These are phyloP conservation scores for Drosophila testacea DNA, from an alignment of 2,888 invertebrate genomes.

Conservation along the genomic window DNA sequence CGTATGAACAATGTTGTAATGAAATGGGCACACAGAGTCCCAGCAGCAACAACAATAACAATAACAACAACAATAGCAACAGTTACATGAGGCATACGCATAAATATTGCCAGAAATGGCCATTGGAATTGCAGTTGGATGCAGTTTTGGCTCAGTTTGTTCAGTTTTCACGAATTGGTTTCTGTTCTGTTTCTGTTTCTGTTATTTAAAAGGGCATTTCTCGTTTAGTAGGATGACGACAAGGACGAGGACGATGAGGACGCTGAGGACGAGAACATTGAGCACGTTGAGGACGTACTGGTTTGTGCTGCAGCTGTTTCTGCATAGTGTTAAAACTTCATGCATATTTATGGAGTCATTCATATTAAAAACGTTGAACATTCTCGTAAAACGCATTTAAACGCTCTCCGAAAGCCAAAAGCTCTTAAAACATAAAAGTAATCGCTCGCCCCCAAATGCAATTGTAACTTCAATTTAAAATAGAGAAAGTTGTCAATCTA, in stretches of 20 bases:
- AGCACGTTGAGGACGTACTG: conserved; percentile 15
- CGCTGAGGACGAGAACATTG: background rate
- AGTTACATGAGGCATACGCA: conserved; percentile 53
- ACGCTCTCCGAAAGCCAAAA: conserved; percentile 44
- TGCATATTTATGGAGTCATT: conserved; percentile 79
- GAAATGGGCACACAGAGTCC: conserved; percentile 65
- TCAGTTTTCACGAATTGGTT: conserved; percentile 59
- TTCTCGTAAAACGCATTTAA: conserved; percentile 72
- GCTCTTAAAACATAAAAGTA: conserved; percentile 59
- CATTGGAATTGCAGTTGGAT: conserved; percentile 58
- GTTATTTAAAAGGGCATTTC: conserved; percentile 78
- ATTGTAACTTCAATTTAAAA: conserved; percentile 42
- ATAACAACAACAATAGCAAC: conserved; percentile 18
- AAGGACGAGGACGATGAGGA: conserved; percentile 2
- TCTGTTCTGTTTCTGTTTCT: conserved; percentile 70
- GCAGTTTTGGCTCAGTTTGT: conserved; percentile 20
- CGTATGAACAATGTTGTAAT: conserved; percentile 81
- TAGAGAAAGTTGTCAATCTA: conserved; percentile 10
- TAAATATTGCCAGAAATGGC: conserved; percentile 71
- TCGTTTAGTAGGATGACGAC: conserved; percentile 44
- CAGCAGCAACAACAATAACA: conserved; percentile 13
- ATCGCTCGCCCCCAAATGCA: conserved; percentile 43
- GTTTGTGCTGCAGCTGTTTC: conserved; percentile 66
- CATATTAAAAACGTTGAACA: conserved; percentile 74
- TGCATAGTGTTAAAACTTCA: conserved; percentile 79